Evolutionary conservation across 1,140 invertebrate genomes (phyloP).

Genomic region (Liolophura sinensis): DNA sequence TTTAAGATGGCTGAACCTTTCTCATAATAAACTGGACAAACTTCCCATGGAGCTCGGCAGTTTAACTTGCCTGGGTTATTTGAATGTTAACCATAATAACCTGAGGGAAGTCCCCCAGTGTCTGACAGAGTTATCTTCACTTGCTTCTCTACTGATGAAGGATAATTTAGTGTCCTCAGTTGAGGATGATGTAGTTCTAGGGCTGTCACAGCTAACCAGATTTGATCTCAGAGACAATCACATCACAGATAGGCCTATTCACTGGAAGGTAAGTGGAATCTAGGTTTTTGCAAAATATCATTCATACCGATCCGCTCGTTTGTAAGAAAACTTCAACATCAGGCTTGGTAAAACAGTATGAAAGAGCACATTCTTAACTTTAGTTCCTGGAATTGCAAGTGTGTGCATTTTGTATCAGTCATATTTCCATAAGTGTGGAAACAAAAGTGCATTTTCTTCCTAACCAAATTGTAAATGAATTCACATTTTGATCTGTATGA

Average conservation of each 20-base stretch:
- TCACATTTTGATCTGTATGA: no score
- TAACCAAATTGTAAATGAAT: no score
- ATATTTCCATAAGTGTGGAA: no score
- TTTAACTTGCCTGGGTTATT: slow-evolving; percentile 36
- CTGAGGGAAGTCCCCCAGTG: slow-evolving; percentile 40
- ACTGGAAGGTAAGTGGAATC: slow-evolving; percentile 44
- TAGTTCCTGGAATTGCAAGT: no score
- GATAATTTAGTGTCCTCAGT: slow-evolving; percentile 35
- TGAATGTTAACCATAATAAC: slow-evolving; percentile 47
- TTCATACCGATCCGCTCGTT: no score
- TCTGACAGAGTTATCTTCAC: slow-evolving; percentile 28
- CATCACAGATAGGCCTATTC: slow-evolving; percentile 32
- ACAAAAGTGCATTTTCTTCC: no score
- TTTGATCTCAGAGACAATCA: slow-evolving; percentile 48
- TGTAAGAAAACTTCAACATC: no score
- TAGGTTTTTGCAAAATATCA: no score
- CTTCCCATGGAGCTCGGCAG: slow-evolving; percentile 37
- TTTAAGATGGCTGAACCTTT: slow-evolving; percentile 46
- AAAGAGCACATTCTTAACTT: no score
- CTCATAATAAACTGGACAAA: slow-evolving; percentile 42
- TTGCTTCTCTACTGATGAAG: slow-evolving; percentile 39
- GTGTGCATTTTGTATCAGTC: no score
- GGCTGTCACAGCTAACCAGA: slow-evolving; percentile 39
- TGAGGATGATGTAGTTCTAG: slow-evolving; percentile 42
- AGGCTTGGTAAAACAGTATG: no score